Conservation (phyloP, 64 coral and sea anemone species). For the Trachythela sp. region DNA sequence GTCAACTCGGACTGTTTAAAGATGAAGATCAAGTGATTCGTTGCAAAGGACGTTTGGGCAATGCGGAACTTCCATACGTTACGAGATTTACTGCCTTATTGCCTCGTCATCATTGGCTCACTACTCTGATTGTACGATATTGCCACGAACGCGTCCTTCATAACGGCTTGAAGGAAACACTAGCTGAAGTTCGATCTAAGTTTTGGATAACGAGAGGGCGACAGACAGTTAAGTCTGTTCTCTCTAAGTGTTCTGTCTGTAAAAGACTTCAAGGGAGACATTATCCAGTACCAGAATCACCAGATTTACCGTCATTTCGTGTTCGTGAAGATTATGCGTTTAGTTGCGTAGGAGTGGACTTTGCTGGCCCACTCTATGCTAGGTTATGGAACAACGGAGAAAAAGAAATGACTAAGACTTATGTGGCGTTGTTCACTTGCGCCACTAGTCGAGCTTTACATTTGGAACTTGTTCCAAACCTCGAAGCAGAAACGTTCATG, state of each 20-base stretch:
- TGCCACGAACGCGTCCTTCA: constrained; percentile 33
- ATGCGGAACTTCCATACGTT: constrained; percentile 9
- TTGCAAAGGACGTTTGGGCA: background rate
- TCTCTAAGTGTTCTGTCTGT: constrained; percentile 14
- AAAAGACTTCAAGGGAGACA: constrained; percentile 44
- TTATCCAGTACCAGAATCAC: constrained; percentile 28
- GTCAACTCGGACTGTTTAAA: constrained; percentile 25
- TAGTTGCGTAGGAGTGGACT: constrained; percentile 32
- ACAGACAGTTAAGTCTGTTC: constrained; percentile 23
- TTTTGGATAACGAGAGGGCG: constrained; percentile 36
- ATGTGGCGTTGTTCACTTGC: constrained; percentile 34
- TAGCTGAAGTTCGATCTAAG: constrained; percentile 40
- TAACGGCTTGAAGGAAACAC: constrained; percentile 9
- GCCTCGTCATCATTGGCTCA: constrained; percentile 26
- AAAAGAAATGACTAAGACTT: constrained; percentile 32
- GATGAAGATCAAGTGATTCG: background rate
- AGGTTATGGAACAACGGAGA: background rate
- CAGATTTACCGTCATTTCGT: constrained; percentile 38
- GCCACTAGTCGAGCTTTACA: constrained; percentile 24
- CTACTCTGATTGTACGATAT: constrained; percentile 16
- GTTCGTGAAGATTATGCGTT: constrained; percentile 27
- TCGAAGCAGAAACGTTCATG: constrained; percentile 27
- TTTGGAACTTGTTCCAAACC: constrained; percentile 25
- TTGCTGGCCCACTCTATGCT: constrained; percentile 27
- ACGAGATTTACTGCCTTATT: constrained; percentile 25